Evolutionary conservation across 2,888 invertebrate genomes (phyloP), one percentile per base, ranked within the genome.

Genomic region (Nebria salina): DNA sequence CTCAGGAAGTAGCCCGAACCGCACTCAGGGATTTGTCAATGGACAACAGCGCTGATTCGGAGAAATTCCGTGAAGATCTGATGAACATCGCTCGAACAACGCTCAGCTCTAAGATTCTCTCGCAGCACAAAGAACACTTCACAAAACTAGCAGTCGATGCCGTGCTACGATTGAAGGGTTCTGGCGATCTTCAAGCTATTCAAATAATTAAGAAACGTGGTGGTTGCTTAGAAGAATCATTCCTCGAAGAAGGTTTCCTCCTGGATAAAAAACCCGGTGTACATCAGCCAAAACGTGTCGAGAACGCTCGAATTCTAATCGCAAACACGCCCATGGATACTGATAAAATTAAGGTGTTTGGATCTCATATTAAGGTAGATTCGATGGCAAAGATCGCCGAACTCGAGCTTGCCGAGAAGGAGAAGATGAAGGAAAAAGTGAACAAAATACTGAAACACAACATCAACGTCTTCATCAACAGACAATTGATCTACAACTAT

Each of bases 241-340:
- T 98, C 90, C 91, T 99, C 72, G 99, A 99, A 90, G 95, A 96
- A 87, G 96, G 94, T 64, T 99, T 99, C 88, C 91, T 99, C 81
- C 90, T 99, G 84, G 98, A 99, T 89, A 99, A 99, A 88, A 98
- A 97, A 90, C 94, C 98, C 41, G 99, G 99, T 83, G 95, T 99
- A 41, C 97, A 98, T 90, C 99, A 99, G 89, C 99, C 99, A 0
- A 97, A 98, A 87, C 92, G 94, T 84, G 91, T 99, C 84, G 97
- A 98, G 87, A 98, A 99, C 87, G 98, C 98, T 1, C 95, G 94
- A 87, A 98, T 99, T 87, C 92, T 99, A 34, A 97, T 99, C 86
- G 99, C 99, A 11, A 99, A 99, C 89, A 99, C 99, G 9, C 98
- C 99, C 0, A 99, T 99, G 99, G 99, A 99, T 90, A 97, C 98